Conservation (phyloP, 1,140 invertebrate genomes). For the Aphelenchoides fujianensis region DNA sequence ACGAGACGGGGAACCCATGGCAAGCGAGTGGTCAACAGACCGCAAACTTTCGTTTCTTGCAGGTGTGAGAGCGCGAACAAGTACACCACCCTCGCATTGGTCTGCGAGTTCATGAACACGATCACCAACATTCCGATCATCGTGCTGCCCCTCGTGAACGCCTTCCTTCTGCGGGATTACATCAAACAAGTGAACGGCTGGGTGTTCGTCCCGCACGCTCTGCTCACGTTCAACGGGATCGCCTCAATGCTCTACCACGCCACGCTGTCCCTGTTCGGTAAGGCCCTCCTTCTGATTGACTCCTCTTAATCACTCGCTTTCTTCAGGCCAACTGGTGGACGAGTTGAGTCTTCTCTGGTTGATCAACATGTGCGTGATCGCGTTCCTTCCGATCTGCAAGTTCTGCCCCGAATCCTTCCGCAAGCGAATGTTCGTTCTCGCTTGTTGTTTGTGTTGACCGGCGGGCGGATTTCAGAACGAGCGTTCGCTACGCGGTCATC, state of each 20-base stretch:
- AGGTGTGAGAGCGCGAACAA: slow-evolving; percentile 54
- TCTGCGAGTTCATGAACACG: slow-evolving; percentile 54
- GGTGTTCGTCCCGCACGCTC: slow-evolving; percentile 50
- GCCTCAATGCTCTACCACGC: slow-evolving; percentile 60
- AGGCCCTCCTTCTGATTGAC: not conserved
- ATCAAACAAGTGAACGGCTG: slow-evolving; percentile 50
- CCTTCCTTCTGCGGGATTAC: slow-evolving; percentile 49
- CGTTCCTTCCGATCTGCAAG: slow-evolving; percentile 55
- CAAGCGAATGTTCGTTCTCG: slow-evolving; percentile 42
- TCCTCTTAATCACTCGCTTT: slow-evolving; percentile 1
- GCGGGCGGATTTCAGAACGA: slow-evolving; percentile 31
- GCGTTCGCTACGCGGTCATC: slow-evolving; percentile 47
- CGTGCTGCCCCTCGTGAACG: slow-evolving; percentile 53
- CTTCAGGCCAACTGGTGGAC: slow-evolving; percentile 58
- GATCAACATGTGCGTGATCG: slow-evolving; percentile 55
- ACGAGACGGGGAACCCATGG: slow-evolving; percentile 57
- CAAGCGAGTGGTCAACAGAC: slow-evolving; percentile 39
- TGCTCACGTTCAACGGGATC: slow-evolving; percentile 57
- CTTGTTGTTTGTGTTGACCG: too few species aligned
- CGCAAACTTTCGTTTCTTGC: slow-evolving; percentile 19
- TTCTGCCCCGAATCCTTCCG: slow-evolving; percentile 42
- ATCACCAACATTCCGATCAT: slow-evolving; percentile 60
- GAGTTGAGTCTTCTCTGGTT: slow-evolving; percentile 55
- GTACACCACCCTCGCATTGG: slow-evolving; percentile 55
- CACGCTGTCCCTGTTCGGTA: slow-evolving; percentile 56